A percentile compares a stretch with the other conserved stretches of the same genome.
phyloP scores from a whole-genome alignment of 2,888 invertebrate genomes.

The Folsomia candida region DNA sequence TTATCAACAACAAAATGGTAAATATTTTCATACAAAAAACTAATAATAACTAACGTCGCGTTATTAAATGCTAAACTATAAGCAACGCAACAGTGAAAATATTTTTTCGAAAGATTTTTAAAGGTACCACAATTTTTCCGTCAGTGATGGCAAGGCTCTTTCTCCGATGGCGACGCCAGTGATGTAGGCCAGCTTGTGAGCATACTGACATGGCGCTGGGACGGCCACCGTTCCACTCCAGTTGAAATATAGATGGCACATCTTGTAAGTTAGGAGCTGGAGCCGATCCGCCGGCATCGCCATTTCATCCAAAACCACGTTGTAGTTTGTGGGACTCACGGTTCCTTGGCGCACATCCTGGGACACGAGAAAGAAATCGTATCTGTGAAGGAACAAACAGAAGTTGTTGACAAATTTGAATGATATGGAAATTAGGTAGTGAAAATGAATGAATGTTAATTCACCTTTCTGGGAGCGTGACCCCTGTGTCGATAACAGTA shows the following conservation, averaged over 20 bases:
- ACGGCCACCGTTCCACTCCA: constrained; percentile 65
- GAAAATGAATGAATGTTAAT: constrained; percentile 55
- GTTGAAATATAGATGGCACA: constrained; percentile 87
- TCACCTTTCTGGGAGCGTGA: constrained; percentile 68
- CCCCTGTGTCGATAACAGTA: constrained; percentile 78
- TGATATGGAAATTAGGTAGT: too few species aligned
- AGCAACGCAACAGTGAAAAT: not conserved
- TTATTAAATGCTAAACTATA: too few species aligned
- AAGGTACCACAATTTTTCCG: not conserved
- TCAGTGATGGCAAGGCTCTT: not conserved
- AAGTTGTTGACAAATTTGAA: too few species aligned
- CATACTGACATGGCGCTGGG: constrained; percentile 60
- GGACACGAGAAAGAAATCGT: constrained; percentile 85
- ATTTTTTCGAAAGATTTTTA: not conserved
- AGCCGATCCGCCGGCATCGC: constrained; percentile 69
- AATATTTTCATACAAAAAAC: too few species aligned
- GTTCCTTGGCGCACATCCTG: constrained; percentile 86
- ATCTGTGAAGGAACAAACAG: constrained; percentile 57
- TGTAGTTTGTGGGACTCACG: constrained; percentile 86
- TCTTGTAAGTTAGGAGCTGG: constrained; percentile 80
- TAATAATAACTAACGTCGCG: too few species aligned
- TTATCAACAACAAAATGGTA: too few species aligned
- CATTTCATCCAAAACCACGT: constrained; percentile 73
- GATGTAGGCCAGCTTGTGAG: constrained; percentile 58
- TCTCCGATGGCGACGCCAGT: not conserved